Conservation (phyloP, 2,888 invertebrate species). For the Epirrhoe tristata region DNA sequence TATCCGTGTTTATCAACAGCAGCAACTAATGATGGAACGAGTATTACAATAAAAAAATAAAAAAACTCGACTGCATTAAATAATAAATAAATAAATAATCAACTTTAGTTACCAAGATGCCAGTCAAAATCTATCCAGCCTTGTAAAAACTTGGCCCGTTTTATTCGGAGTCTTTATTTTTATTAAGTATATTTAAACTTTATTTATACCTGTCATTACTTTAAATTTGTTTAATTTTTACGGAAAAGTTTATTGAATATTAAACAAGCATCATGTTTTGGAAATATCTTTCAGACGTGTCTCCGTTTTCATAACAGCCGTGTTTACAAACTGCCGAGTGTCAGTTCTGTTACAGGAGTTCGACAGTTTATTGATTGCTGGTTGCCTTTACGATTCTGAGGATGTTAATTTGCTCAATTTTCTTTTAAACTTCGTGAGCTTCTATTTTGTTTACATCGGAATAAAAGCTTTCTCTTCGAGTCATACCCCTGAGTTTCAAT, state of each 20-base stretch:
- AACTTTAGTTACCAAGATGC: neutral
- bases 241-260: slow-evolving; percentile 18
- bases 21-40: too few species aligned
- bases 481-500: too few species aligned
- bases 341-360: slow-evolving; percentile 11
- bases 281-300: slow-evolving; percentile 25
- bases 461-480: too few species aligned
- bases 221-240: neutral
- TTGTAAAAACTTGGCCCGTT: neutral
- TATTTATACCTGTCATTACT: too few species aligned
- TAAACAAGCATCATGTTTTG: slow-evolving; percentile 28
- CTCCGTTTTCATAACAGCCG: slow-evolving; percentile 22
- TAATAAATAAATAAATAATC: too few species aligned
- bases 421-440: too few species aligned
- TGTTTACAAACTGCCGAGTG: slow-evolving; percentile 27
- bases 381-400: neutral
- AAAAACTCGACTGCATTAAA: too few species aligned
- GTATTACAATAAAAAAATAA: too few species aligned
- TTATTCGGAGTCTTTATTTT: too few species aligned
- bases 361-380: neutral
- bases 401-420: too few species aligned
- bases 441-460: too few species aligned
- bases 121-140: neutral
- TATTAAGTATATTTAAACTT: too few species aligned
- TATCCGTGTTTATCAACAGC: neutral